Evolutionary conservation across 2,113 vertebrate species (phyloP).

Genomic region (Tenebrosternarchus preto): DNA sequence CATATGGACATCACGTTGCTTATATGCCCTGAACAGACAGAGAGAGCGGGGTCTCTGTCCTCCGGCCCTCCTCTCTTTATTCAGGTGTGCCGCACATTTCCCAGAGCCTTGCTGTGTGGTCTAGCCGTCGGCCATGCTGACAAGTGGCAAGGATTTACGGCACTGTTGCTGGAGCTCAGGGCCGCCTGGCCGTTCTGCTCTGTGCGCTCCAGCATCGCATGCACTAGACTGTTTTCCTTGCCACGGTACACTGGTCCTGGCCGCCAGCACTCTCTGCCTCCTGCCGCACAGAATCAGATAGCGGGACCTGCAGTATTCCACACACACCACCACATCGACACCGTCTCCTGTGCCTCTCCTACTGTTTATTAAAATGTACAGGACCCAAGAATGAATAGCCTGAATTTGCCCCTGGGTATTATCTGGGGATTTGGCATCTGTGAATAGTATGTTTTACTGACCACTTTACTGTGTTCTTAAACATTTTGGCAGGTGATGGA

Average conservation of each 20-base stretch:
- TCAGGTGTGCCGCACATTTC: slow-evolving; percentile 37
- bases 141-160: slow-evolving; percentile 36
- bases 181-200: slow-evolving; percentile 32
- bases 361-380: not conserved
- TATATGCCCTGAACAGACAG: not conserved
- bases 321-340: not conserved
- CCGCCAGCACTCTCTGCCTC: slow-evolving; percentile 39
- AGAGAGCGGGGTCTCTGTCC: slow-evolving; percentile 1
- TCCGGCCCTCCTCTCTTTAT: slow-evolving; percentile 37
- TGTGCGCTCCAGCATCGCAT: slow-evolving; percentile 30
- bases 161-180: slow-evolving; percentile 26
- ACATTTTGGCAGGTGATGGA: slow-evolving; percentile 68
- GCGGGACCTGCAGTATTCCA: not conserved
- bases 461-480: not conserved
- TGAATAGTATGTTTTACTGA: not conserved
- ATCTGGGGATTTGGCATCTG: no score
- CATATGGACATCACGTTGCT: no score
- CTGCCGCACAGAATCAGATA: slow-evolving; percentile 52
- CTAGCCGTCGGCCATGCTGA: slow-evolving; percentile 23
- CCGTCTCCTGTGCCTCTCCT: not conserved
- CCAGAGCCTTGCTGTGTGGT: slow-evolving; percentile 49
- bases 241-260: slow-evolving; percentile 53
- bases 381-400: no score
- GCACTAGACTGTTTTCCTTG: slow-evolving; percentile 50
- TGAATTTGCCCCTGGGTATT: no score